A percentile compares a stretch with the other conserved stretches of the same genome.
phyloP scores from a whole-genome alignment of 2,113 vertebrate genomes.

The Mugil cephalus region DNA sequence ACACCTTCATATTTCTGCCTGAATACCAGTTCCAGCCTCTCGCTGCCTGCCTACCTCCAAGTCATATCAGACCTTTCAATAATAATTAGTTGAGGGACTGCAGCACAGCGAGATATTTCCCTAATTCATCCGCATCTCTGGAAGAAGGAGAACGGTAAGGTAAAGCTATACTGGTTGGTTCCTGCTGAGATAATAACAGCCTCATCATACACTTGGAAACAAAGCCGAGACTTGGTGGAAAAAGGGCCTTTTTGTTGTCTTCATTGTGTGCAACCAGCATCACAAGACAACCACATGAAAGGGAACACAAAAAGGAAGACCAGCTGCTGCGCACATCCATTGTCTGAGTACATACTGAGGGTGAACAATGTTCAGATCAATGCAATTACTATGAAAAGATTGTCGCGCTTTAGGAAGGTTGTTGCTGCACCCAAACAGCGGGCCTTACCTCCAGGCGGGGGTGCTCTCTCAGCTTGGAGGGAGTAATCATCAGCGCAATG shows the following conservation, averaged over 20 bases:
- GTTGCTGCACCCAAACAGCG: conserved; percentile 34
- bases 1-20: conserved; percentile 72
- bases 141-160: conserved; percentile 37
- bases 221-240: conserved; percentile 33
- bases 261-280: conserved; percentile 36
- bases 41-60: conserved; percentile 44
- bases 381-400: conserved; percentile 40
- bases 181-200: conserved; percentile 69
- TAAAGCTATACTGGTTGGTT: conserved; percentile 32
- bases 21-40: conserved; percentile 41
- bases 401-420: conserved; percentile 11
- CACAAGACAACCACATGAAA: conserved; percentile 34
- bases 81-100: conserved; percentile 73
- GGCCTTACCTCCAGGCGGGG: conserved; percentile 22
- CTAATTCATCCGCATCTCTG: conserved; percentile 54
- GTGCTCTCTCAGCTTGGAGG: conserved; percentile 21
- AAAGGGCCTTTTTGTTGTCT: conserved; percentile 34
- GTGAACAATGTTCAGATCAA: conserved; percentile 40
- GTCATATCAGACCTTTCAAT: conserved; percentile 73
- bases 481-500: conserved; percentile 34
- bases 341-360: conserved; percentile 13
- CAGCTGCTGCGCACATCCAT: conserved; percentile 36
- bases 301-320: conserved; percentile 15
- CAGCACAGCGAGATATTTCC: conserved; percentile 61
- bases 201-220: conserved; percentile 65